phyloP scores from a whole-genome alignment of 2,888 invertebrate species.

The Glaucopsyche alexis region DNA sequence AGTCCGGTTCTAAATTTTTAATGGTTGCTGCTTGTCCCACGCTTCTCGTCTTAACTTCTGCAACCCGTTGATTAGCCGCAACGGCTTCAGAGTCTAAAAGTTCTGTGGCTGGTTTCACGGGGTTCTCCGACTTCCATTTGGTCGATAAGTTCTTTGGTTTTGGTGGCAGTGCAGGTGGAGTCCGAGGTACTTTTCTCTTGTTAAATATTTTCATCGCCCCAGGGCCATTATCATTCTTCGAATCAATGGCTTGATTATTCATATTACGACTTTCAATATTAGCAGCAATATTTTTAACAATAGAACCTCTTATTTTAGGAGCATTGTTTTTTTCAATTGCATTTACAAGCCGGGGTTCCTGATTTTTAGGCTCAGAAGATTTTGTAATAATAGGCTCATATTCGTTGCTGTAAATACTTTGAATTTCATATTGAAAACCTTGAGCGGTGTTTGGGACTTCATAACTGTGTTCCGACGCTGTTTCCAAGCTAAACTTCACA shows the following conservation, averaged over 20 bases:
- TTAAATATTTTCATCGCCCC: slow-evolving; percentile 73
- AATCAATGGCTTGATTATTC: slow-evolving; percentile 71
- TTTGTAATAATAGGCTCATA: slow-evolving; percentile 85
- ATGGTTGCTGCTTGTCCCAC: slow-evolving; percentile 75
- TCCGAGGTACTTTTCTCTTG: slow-evolving; percentile 81
- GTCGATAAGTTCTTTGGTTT: slow-evolving; percentile 87
- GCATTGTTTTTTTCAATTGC: slow-evolving; percentile 54
- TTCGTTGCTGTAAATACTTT: slow-evolving; percentile 87
- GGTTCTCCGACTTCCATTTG: slow-evolving; percentile 81
- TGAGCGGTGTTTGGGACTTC: slow-evolving; percentile 81
- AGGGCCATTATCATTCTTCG: slow-evolving; percentile 61
- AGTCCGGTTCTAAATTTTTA: slow-evolving; percentile 83
- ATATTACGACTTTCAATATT: slow-evolving; percentile 68
- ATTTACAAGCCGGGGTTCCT: slow-evolving; percentile 55
- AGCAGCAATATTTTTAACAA: slow-evolving; percentile 75
- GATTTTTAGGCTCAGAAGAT: slow-evolving; percentile 58
- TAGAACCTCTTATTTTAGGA: slow-evolving; percentile 73
- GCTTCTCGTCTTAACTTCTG: slow-evolving; percentile 78
- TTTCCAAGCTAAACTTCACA: slow-evolving; percentile 75
- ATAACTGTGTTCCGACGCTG: slow-evolving; percentile 80
- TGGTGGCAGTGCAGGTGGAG: slow-evolving; percentile 88
- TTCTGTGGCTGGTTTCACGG: slow-evolving; percentile 65
- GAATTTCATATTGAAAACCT: slow-evolving; percentile 77
- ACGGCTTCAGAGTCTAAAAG: slow-evolving; percentile 78
- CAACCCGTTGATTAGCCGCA: slow-evolving; percentile 80